phyloP scores from a whole-genome alignment of 37 sponge, comb jelly and placozoan species.

The Chondrosia reniformis region DNA sequence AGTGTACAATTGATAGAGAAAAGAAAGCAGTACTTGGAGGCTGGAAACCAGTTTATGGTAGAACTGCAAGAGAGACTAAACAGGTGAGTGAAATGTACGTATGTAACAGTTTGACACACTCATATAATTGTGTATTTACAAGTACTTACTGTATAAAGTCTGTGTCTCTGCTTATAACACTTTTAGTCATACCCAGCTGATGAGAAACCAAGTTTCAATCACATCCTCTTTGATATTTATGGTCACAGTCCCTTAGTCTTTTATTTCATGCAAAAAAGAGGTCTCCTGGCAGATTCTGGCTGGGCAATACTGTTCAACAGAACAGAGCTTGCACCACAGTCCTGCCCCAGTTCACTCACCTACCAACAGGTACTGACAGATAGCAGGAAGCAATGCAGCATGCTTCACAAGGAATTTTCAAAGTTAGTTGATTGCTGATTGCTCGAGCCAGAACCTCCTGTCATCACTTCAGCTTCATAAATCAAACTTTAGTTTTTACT shows the following conservation, averaged over 20 bases:
- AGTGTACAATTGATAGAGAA: too few species aligned
- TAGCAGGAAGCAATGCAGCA: neutral
- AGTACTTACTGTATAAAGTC: too few species aligned
- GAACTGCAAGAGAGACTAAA: neutral
- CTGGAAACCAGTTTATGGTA: neutral
- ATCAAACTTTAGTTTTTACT: neutral
- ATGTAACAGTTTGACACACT: neutral
- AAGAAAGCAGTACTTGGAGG: neutral
- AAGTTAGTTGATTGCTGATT: neutral
- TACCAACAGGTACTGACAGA: neutral
- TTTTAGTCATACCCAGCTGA: constrained; percentile 28
- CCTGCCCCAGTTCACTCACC: neutral
- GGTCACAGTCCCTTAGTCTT: constrained; percentile 82
- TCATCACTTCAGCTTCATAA: neutral
- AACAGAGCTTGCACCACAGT: constrained; percentile 53
- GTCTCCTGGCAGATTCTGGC: constrained; percentile 1
- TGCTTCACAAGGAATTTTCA: neutral
- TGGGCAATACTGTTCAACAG: constrained; percentile 40
- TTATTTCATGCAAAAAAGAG: constrained; percentile 39
- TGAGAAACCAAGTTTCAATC: constrained; percentile 53
- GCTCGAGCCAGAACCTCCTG: neutral
- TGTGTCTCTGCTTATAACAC: too few species aligned
- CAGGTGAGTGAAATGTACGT: neutral
- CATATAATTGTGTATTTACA: neutral
- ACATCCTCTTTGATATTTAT: constrained; percentile 54